phyloP scores from a whole-genome alignment of 2,797 vertebrate genomes.

The Urophycis tenuis region DNA sequence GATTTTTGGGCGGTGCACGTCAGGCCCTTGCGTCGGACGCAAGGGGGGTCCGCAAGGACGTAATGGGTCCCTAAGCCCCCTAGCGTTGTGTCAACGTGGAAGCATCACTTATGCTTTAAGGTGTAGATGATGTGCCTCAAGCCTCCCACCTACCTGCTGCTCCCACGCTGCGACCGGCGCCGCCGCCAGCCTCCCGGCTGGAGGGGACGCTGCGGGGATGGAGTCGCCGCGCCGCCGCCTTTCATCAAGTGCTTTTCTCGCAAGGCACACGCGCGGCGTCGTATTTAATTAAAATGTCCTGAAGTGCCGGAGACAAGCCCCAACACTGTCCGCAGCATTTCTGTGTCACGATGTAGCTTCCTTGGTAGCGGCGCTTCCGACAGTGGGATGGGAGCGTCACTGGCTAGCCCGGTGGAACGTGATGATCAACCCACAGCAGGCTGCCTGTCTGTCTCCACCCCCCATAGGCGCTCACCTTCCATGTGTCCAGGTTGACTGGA shows the following conservation, averaged over 20 bases:
- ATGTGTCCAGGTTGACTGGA: neutral
- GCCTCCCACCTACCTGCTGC: neutral
- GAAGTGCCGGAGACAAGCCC: neutral
- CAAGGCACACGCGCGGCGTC: neutral
- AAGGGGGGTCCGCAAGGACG: no score
- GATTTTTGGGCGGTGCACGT: no score
- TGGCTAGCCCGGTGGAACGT: neutral
- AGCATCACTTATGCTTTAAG: no score
- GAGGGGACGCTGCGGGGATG: neutral
- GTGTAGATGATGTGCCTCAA: neutral
- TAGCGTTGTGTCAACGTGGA: no score
- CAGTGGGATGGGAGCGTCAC: neutral
- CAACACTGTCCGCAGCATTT: neutral
- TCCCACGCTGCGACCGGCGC: neutral
- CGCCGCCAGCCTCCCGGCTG: neutral
- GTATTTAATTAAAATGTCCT: slow-evolving; percentile 1
- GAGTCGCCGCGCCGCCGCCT: neutral
- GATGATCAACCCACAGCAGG: neutral
- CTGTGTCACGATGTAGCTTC: neutral
- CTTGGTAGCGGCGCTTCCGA: neutral
- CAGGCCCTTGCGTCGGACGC: no score
- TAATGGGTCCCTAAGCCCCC: no score
- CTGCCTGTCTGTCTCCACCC: neutral
- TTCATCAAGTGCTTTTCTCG: neutral
- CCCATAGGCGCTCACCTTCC: neutral